A percentile compares a stretch with the other conserved stretches of the same genome.
These are phyloP conservation scores for Myotis vivesi DNA, from an alignment of 2,797 vertebrate genomes.

Conservation along the genomic window DNA sequence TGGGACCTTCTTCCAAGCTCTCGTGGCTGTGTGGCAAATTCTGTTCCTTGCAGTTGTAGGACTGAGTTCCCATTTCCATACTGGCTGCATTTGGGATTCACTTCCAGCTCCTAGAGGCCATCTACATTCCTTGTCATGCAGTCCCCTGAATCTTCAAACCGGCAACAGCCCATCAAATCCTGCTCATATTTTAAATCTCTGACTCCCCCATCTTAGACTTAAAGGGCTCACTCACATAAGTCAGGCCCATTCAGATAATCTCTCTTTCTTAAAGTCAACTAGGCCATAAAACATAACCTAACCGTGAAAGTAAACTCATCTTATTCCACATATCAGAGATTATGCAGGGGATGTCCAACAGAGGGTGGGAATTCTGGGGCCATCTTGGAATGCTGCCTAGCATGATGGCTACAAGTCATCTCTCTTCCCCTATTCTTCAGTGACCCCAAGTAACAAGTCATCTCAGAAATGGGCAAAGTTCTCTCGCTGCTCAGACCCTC, in stretches of 20 bases:
- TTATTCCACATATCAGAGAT: not conserved
- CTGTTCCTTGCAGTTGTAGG: not conserved
- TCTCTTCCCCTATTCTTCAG: not conserved
- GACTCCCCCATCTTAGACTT: not conserved
- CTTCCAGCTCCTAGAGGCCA: not conserved
- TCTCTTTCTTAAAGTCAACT: not conserved
- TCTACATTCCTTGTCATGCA: not conserved
- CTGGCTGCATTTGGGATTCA: not conserved
- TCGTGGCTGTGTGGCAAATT: not conserved
- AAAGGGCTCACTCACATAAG: not conserved
- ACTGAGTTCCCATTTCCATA: not conserved
- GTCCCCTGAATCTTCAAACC: not conserved
- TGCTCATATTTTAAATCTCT: not conserved
- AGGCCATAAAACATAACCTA: not conserved
- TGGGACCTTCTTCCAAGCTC: not conserved
- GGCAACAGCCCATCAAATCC: not conserved
- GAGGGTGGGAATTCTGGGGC: not conserved
- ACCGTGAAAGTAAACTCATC: not conserved
- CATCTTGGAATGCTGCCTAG: not conserved
- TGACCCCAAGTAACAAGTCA: not conserved
- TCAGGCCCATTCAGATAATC: not conserved
- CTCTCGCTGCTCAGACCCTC: not conserved
- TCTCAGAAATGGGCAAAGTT: not conserved
- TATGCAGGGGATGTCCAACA: not conserved
- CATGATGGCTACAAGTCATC: not conserved